Conservation (phyloP, 2,888 invertebrate genomes). For the Dilophus febrilis region DNA sequence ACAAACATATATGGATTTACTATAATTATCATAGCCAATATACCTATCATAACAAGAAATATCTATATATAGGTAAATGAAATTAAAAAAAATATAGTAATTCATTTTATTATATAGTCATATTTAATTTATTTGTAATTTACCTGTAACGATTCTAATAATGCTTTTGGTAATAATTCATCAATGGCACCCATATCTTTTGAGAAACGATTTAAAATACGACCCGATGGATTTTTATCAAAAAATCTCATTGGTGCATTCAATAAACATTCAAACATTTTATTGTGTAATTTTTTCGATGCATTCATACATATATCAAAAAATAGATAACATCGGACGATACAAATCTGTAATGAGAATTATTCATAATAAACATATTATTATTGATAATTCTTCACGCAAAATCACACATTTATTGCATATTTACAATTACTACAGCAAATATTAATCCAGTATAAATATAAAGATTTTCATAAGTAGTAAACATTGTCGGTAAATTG, state of each 20-base stretch:
- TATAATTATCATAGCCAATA: conserved; percentile 51
- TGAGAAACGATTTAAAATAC: conserved; percentile 57
- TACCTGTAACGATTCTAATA: conserved; percentile 37
- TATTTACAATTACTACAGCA: conserved; percentile 23
- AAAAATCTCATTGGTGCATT: conserved; percentile 71
- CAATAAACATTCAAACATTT: conserved; percentile 68
- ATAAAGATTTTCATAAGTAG: conserved; percentile 24
- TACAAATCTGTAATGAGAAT: conserved; percentile 25
- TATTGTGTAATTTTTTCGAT: conserved; percentile 58
- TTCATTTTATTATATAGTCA: too few species aligned
- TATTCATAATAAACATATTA: too few species aligned
- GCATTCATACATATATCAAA: conserved; percentile 60
- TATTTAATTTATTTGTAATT: too few species aligned
- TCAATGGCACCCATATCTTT: conserved; percentile 53
- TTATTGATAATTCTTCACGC: too few species aligned
- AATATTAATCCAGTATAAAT: conserved; percentile 27
- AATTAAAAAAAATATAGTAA: too few species aligned
- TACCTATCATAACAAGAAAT: conserved; percentile 56
- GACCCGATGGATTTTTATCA: conserved; percentile 64
- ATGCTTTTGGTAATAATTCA: conserved; percentile 35
- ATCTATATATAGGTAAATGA: conserved; percentile 28
- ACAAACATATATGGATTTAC: conserved; percentile 50
- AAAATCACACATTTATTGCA: too few species aligned
- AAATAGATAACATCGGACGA: conserved; percentile 46
- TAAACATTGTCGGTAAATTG: conserved; percentile 20